Evolutionary conservation across 2,113 vertebrate species (phyloP).

Genomic region (rat (Rattus norvegicus)): GRCr8 NC_086019.1:179181501-179182000

Average conservation of each 20-base stretch:
- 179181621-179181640: conserved; percentile 23
- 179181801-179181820: background rate
- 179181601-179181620: conserved; percentile 15
- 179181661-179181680: conserved; percentile 20
- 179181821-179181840: background rate
- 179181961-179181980: background rate
- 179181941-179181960: background rate
- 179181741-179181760: conserved; percentile 14
- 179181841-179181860: background rate
- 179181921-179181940: background rate
- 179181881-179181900: background rate
- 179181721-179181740: background rate
- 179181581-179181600: conserved; percentile 1
- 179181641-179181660: background rate
- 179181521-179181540: conserved; percentile 13
- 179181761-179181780: background rate
- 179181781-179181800: background rate
- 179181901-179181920: background rate
- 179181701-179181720: conserved; percentile 39
- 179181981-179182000: background rate
- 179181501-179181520: conserved; percentile 34
- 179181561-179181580: background rate
- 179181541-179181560: background rate
- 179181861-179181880: background rate
- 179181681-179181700: conserved; percentile 2